Evolutionary conservation across 2,113 vertebrate species (phyloP).

Genomic region (Cyanistes caeruleus): DNA sequence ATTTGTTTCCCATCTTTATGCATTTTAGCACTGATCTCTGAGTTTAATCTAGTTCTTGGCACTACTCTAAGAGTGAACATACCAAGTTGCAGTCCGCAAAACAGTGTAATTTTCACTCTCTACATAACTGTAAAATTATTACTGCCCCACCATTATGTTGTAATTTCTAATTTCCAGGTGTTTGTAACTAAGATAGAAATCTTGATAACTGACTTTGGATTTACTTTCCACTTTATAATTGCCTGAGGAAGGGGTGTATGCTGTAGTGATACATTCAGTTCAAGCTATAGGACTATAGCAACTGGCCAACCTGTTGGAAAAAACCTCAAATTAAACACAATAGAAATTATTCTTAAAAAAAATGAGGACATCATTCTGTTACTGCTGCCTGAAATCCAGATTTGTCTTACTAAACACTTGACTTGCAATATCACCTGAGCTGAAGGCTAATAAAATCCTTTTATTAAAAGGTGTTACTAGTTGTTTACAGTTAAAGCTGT

Average conservation of each 20-base stretch:
- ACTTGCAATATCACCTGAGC: not conserved
- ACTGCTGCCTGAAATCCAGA: not conserved
- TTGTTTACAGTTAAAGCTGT: not conserved
- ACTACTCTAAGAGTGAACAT: not conserved
- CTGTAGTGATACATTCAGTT: not conserved
- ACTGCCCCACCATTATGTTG: constrained; percentile 39
- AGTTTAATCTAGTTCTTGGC: not conserved
- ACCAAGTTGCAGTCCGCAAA: constrained; percentile 14
- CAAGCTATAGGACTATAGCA: not conserved
- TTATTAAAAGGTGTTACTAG: too few species aligned
- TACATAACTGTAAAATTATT: constrained; percentile 29
- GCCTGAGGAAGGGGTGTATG: constrained; percentile 19
- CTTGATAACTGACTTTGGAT: constrained; percentile 48
- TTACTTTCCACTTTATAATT: constrained; percentile 23
- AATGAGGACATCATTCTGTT: not conserved
- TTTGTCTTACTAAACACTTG: not conserved
- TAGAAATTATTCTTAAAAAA: not conserved
- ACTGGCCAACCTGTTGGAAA: not conserved
- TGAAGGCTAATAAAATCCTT: not conserved
- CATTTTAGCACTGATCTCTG: not conserved
- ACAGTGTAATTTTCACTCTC: constrained; percentile 9
- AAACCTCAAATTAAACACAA: not conserved
- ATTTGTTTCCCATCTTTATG: not conserved
- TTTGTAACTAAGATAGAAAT: constrained; percentile 60
- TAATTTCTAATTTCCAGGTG: constrained; percentile 63